A percentile compares a stretch with the other conserved stretches of the same genome.
Conservation (phyloP, 2,888 invertebrate species). For the Ferdinandea cuprea region DNA sequence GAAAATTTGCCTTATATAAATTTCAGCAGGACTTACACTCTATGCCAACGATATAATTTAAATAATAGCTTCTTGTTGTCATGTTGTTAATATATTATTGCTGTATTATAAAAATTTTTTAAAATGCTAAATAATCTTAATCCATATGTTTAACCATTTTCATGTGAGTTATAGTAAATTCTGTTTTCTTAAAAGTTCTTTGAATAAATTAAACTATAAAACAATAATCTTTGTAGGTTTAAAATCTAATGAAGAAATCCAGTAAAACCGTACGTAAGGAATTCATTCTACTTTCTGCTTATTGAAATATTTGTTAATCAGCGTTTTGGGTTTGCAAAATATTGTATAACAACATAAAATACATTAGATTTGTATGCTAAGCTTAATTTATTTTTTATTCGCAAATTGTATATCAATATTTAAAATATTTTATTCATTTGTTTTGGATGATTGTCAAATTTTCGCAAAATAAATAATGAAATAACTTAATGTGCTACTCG, state of each 20-base stretch:
- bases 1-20: no score
- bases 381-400: no score
- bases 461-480: no score
- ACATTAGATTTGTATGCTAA: no score
- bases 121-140: background rate
- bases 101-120: background rate
- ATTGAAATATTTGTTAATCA: background rate
- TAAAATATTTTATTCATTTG: no score
- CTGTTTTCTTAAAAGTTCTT: background rate
- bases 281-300: slow-evolving; percentile 24
- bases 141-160: background rate
- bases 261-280: slow-evolving; percentile 44
- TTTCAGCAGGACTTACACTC: no score
- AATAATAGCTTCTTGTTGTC: no score
- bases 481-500: no score
- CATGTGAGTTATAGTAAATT: background rate
- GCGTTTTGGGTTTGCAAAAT: slow-evolving; percentile 10
- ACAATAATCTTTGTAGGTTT: slow-evolving; percentile 48
- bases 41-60: no score
- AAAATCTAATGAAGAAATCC: slow-evolving; percentile 42
- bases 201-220: slow-evolving; percentile 19
- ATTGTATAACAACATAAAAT: background rate
- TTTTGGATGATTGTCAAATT: no score
- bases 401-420: no score
- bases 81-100: no score